These are phyloP conservation scores for Aricia agestis DNA, from an alignment of 1,140 invertebrate genomes.

Conservation along the genomic window DNA sequence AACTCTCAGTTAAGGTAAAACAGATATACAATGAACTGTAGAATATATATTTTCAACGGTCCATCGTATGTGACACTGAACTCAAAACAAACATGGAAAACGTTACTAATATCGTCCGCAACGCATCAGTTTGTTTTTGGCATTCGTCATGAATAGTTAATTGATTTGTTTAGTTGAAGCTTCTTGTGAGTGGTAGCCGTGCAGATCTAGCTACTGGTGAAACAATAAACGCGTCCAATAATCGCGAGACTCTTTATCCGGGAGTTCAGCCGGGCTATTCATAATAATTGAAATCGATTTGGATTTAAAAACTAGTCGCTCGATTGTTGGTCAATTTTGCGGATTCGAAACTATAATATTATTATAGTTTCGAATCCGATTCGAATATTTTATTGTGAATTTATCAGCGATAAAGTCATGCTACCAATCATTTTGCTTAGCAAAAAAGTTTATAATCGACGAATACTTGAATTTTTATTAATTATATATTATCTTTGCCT, in stretches of 20 bases:
- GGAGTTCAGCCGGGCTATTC: not conserved
- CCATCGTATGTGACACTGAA: constrained; percentile 20
- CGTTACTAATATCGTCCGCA: constrained; percentile 52
- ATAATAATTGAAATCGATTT: too few species aligned
- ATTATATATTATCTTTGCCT: too few species aligned
- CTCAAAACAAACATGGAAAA: constrained; percentile 51
- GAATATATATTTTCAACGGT: constrained; percentile 12
- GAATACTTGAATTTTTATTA: not conserved
- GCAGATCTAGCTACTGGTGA: constrained; percentile 45
- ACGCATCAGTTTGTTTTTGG: constrained; percentile 20
- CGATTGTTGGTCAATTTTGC: too few species aligned
- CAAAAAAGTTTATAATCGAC: not conserved
- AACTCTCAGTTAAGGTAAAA: constrained; percentile 41
- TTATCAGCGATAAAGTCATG: not conserved
- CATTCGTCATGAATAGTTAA: constrained; percentile 49
- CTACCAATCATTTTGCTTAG: not conserved
- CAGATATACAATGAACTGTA: constrained; percentile 20
- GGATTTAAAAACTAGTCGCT: too few species aligned
- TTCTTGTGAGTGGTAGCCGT: constrained; percentile 54
- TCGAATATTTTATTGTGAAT: too few species aligned
- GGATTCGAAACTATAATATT: too few species aligned
- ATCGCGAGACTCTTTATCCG: not conserved
- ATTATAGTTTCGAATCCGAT: too few species aligned
- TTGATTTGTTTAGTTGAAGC: constrained; percentile 64
- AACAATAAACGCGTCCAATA: not conserved